Evolutionary conservation across 2,113 vertebrate genomes (phyloP), one percentile per base, ranked within the genome.

Genomic region (Rhinopomastus cyanomelas): DNA sequence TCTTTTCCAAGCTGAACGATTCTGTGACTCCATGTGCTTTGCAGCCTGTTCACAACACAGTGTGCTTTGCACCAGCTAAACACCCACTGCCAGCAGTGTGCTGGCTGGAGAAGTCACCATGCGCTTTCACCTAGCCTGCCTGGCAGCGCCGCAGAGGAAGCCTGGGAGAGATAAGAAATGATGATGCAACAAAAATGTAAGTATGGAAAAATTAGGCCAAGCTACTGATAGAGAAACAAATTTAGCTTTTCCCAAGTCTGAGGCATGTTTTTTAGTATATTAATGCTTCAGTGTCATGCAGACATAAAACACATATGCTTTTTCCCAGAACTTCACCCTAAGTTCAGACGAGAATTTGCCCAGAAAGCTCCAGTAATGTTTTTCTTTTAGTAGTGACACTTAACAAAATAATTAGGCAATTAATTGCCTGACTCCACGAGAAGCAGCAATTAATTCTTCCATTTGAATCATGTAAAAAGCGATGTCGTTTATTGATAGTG

Each of bases 361-460:
- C 62, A 42, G 94, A 95, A 94, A 96, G 57, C 61, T 93, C 32
- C 34, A 72, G 65, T 68, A 86, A 89, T 94, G 80, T 94, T 96
- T 95, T 95, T 75, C 72, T 94, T 96, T 85, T 91, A 88, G 72
- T 46, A 89, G 93, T 91, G 89, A 91, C 89, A 92, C 89, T 95
- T 92, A 86, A 88, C 76, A 86, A 96, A 94, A 95, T 94, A 95
- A 95, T 94, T 94, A 91, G 77, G 73, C 53, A 95, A 92, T 94
- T 94, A 95, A 95, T 86, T 94, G 80, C 46, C 42, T 81, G 74
- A 95, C 26, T 91, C 94, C 94, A 88, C 88, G 59, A 94, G 93
- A 80, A 92, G 77, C 57, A 86, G 73, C 85, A 88, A 88, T 92
- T 89, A 86, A 88, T 96, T 94, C 76, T 92, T 88, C 89, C 75